A percentile compares a stretch with the other conserved stretches of the same genome.
Conservation (phyloP, 2,888 invertebrate genomes). For the Oligia latruncula region DNA sequence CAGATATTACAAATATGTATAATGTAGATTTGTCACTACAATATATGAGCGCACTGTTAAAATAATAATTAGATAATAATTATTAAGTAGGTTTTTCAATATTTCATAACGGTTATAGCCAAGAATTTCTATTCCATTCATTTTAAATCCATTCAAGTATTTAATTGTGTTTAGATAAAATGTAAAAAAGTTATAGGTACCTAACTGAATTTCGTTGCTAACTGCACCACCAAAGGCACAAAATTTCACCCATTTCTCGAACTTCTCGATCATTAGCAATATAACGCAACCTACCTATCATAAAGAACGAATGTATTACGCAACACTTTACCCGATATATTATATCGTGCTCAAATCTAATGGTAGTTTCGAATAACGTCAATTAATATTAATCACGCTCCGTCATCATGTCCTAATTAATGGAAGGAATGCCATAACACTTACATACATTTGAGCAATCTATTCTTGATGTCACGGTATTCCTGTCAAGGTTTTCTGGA, state of each 20-base stretch:
- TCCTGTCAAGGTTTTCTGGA: slow-evolving; percentile 46
- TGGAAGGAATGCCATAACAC: slow-evolving; percentile 69
- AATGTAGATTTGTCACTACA: too few relatives aligned
- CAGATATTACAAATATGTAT: too few relatives aligned
- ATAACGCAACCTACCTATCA: slow-evolving; percentile 2
- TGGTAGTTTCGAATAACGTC: slow-evolving; percentile 66
- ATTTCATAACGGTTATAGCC: too few relatives aligned
- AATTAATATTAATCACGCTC: slow-evolving; percentile 71
- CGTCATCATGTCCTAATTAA: slow-evolving; percentile 70
- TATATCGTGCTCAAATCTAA: slow-evolving; percentile 57
- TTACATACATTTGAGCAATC: slow-evolving; percentile 60
- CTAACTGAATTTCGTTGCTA: not conserved
- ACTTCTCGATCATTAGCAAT: slow-evolving; percentile 22
- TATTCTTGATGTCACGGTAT: slow-evolving; percentile 54
- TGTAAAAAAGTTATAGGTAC: slow-evolving; percentile 10
- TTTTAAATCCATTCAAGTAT: not conserved
- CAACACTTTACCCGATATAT: slow-evolving; percentile 51
- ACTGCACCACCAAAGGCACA: slow-evolving; percentile 23
- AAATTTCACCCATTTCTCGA: slow-evolving; percentile 13
- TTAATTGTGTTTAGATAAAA: not conserved
- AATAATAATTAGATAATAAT: too few relatives aligned
- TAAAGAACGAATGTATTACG: slow-evolving; percentile 43
- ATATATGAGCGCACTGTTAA: too few relatives aligned
- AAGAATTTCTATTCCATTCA: not conserved
- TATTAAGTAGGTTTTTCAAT: not conserved